These are phyloP conservation scores for Hypsibius dujardini DNA, from an alignment of 1,140 invertebrate species.

Conservation along the genomic window DNA sequence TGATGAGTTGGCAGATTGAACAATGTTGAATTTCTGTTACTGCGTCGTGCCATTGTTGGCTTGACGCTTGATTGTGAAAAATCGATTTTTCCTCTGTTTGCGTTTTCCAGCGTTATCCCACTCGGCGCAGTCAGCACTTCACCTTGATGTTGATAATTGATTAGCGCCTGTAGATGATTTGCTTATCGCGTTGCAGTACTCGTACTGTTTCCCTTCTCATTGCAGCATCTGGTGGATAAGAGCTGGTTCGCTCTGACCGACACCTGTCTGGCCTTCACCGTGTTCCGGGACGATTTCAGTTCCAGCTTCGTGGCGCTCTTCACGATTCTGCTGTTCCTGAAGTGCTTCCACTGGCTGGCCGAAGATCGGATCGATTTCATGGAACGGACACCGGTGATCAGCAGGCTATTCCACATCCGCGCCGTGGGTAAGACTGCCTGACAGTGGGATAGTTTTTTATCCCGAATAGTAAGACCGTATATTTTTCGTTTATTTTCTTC, in stretches of 20 bases:
- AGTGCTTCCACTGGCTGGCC: conserved; percentile 98
- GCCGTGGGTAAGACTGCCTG: conserved; percentile 50
- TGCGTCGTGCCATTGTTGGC: neutral
- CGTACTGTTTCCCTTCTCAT: conserved; percentile 29
- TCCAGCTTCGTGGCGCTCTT: conserved; percentile 95
- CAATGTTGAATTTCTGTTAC: no score
- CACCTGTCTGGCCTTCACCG: conserved; percentile 94
- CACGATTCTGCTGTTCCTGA: conserved; percentile 84
- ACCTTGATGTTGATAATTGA: conserved; percentile 18
- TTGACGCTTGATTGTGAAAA: conserved; percentile 19
- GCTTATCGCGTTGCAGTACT: neutral
- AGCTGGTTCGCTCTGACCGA: conserved; percentile 98
- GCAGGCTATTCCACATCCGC: conserved; percentile 79
- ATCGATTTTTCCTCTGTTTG: neutral
- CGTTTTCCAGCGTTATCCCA: conserved; percentile 15
- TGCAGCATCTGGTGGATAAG: conserved; percentile 84
- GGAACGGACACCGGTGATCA: conserved; percentile 93
- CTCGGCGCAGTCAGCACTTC: conserved; percentile 17
- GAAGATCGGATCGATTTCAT: conserved; percentile 98
- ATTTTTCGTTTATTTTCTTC: conserved; percentile 15
- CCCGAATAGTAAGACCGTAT: neutral
- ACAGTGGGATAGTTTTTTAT: neutral
- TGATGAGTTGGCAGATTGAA: no score
- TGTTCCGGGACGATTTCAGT: conserved; percentile 97
- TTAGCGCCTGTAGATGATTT: conserved; percentile 19